These are phyloP conservation scores for Bubalus kerabau DNA, from an alignment of 2,113 vertebrate species.

Conservation along the genomic window DNA sequence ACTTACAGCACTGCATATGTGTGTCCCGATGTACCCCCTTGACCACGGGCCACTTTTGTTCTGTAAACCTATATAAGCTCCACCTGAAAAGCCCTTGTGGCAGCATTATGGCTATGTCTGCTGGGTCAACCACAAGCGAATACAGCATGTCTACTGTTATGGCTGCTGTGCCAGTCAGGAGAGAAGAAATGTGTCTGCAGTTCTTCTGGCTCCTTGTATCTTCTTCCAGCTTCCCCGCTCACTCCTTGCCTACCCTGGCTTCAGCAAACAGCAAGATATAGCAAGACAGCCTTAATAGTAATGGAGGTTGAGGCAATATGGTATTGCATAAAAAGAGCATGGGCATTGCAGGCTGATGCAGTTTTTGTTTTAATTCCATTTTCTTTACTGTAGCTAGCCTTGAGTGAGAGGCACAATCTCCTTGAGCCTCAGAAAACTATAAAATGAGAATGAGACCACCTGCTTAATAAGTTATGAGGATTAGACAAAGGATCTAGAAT, in stretches of 20 bases:
- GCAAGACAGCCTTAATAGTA: background rate
- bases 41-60: background rate
- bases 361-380: slow-evolving; percentile 1
- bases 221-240: background rate
- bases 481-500: background rate
- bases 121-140: background rate
- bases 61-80: background rate
- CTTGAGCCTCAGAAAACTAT: background rate
- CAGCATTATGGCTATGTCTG: background rate
- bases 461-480: background rate
- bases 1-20: background rate
- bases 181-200: background rate
- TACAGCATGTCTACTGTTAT: background rate
- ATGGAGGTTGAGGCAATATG: background rate
- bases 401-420: background rate
- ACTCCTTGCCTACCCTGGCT: background rate
- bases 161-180: background rate
- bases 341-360: background rate
- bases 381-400: background rate
- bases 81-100: background rate
- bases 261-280: background rate
- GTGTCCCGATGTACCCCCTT: background rate
- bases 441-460: background rate
- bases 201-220: background rate
- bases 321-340: background rate